phyloP scores from a whole-genome alignment of 2,888 invertebrate species.

The Cataglyphis rosenhaueri region DNA sequence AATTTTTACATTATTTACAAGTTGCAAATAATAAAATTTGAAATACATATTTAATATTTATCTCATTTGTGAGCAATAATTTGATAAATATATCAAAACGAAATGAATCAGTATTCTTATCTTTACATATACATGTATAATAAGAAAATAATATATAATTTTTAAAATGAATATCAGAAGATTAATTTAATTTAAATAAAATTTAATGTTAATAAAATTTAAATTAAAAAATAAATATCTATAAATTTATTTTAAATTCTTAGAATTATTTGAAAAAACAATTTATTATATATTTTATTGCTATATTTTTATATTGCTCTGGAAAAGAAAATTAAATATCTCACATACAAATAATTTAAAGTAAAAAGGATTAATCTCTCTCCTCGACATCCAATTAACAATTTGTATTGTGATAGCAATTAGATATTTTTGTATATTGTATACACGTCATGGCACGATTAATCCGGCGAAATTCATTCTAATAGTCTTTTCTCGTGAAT shows the following conservation, averaged over 20 bases:
- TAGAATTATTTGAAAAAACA: not conserved
- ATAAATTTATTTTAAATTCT: not conserved
- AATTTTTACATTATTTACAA: not conserved
- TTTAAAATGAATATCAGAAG: not conserved
- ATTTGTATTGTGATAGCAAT: conserved; percentile 10
- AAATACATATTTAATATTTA: not conserved
- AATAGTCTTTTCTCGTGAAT: conserved; percentile 20
- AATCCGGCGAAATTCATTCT: conserved; percentile 3
- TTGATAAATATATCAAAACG: not conserved
- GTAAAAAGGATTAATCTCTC: not conserved
- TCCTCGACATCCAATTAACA: not conserved
- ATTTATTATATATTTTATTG: not conserved
- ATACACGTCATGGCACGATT: conserved; percentile 9
- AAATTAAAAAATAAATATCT: not conserved
- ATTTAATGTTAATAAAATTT: not conserved
- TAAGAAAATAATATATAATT: not conserved
- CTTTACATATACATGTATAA: not conserved
- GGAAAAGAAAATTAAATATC: not conserved
- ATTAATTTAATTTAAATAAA: not conserved
- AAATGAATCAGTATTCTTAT: not conserved
- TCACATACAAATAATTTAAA: not conserved
- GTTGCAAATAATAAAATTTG: not conserved
- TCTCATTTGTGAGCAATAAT: not conserved
- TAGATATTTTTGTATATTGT: conserved; percentile 1
- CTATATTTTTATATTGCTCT: not conserved